Base-by-base conservation (phyloP, 2,797 vertebrate genomes). In the Anguilla pacifica region DNA sequence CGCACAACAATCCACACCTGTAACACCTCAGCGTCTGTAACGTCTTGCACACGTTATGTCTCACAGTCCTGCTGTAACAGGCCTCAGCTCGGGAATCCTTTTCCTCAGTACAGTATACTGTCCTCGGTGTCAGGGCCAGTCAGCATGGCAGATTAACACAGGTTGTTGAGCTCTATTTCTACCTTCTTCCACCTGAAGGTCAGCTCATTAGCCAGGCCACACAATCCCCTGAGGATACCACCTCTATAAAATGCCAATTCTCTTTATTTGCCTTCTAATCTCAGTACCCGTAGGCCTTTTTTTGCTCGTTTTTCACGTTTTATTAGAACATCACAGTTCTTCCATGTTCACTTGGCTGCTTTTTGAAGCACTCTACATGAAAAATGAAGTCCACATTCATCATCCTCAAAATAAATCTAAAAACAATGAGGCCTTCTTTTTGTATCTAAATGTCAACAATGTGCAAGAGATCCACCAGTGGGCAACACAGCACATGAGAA, bases 391-490 rank as follows among this genome's bases (percentile, higher is more conserved):
- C 43, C 25, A 25, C 17, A 22, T 81, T 81, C 43, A 10, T 25
- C 77, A 43, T 25, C 43, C 77, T 81, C 7, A 49, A n/a, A 46
- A 81, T 81, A 81, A 81, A 81, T 81, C 39, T 2, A n/a, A 43
- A 46, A 81, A 81, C 17, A 81, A 81, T 25, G 7, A 49, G 43
- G 39, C 39, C 72, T 13, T 10, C 6, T 46, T 79, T 46, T 43
- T 49, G n/a, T n/a, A 10, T n/a, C 39, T 49, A 81, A 81, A 81
- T 81, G 19, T 81, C 39, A 81, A 81, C 77, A 81, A 81, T 81
- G 39, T 49, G 39, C 43, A 25, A 3, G 15, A 43, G 39, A 79
- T 43, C 35, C 77, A 81, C 43, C 77, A 49, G 43, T 43, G 19
- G 43, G 35, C 72, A 77, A 39, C 72, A 49, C 43, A 49, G 43